Evolutionary conservation across 2,888 invertebrate genomes (phyloP), one percentile per base, ranked within the genome.

Genomic region (Epinotia brunnichana): DNA sequence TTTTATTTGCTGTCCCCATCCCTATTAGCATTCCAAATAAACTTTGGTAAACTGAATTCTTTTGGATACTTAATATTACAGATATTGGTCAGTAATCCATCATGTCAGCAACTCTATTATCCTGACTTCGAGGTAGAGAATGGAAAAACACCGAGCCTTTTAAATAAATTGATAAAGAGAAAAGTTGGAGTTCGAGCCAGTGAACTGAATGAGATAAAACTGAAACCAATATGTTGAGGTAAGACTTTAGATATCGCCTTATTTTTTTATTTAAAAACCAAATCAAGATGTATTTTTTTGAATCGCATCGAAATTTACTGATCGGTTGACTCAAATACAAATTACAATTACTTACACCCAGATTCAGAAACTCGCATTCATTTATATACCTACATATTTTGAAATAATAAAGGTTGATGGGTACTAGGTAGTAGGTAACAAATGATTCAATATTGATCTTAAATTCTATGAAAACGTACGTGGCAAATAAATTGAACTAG

Each of bases 141-240:
- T 17, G 5, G 19, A 19, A 15, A 41, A 11, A 7, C 19, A 39
- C 3, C 3, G 17, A 60, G 60, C 41, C 19, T 7, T 21, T 60
- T 19, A 60, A 60, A 51, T 51, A 62, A 48, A 17, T 29, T 48
- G 24, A 53, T 21, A 21, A 69, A 69, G 35, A 35, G 48, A 29
- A 35, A 35, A 53, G 39, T 63, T 62, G 44, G 29, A 56, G n/a
- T 15, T 11, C 53, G 48, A 54, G 19, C 21, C 56, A 62, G 44
- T 70, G 70, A 70, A 56, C 70, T 35, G 62, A 62, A 56, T 48
- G 48, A 63, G 62, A 70, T 70, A 70, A 63, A 56, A 44, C 70
- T 48, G 44, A 48, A 63, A 63, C 48, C 56, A 70, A 70, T 70
- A 70, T 57, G 48, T 63, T 29, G 48, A 48, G 48, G 24, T 48